Percentiles rank a stretch among this genome's conserved stretches.
These are phyloP conservation scores for Lagorchestes hirsutus DNA, from an alignment of 2,797 vertebrate species.

Conservation along the genomic window DNA sequence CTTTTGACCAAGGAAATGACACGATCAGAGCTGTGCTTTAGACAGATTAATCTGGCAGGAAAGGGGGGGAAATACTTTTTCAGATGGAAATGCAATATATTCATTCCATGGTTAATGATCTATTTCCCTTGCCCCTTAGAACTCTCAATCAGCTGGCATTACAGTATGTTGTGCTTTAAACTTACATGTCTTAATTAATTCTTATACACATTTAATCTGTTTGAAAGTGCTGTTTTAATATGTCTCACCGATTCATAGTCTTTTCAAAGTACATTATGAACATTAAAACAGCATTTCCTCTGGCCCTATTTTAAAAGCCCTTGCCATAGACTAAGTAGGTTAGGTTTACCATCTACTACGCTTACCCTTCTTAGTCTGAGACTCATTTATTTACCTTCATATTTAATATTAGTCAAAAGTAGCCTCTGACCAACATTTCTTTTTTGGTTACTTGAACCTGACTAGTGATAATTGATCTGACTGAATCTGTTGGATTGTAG, in stretches of 20 bases:
- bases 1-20: neutral
- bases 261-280: neutral
- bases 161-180: neutral
- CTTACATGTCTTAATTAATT: neutral
- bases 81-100: neutral
- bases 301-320: neutral
- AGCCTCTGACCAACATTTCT: neutral
- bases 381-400: neutral
- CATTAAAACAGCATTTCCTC: neutral
- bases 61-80: neutral
- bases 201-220: neutral
- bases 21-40: neutral
- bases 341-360: neutral
- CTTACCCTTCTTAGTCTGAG: neutral
- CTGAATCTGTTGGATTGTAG: neutral
- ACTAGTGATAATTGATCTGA: neutral
- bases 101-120: neutral
- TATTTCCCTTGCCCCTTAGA: neutral
- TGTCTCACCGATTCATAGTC: neutral
- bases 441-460: neutral
- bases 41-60: neutral
- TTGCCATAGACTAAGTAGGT: neutral
- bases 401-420: neutral
- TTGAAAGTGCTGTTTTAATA: neutral
- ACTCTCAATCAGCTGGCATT: neutral